Conservation (phyloP, 2,797 vertebrate genomes). For the Peromyscus attwateri region DNA sequence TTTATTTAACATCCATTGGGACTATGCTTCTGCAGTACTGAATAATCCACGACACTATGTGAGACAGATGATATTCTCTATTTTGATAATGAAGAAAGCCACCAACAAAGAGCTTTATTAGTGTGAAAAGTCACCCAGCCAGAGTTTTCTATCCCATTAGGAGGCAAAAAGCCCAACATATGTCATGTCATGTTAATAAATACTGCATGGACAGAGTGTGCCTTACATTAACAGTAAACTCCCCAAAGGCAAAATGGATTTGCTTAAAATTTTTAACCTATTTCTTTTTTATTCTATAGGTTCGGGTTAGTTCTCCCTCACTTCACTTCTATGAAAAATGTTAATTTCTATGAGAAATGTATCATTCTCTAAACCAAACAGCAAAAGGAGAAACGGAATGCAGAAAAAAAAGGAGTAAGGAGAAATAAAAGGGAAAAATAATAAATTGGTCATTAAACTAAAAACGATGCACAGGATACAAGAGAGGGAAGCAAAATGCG, state of each 20-base stretch:
- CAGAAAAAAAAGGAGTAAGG: conserved; percentile 72
- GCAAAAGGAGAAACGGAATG: conserved; percentile 70
- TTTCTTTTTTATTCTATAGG: conserved; percentile 64
- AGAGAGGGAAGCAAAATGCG: conserved; percentile 69
- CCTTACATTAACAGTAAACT: conserved; percentile 63
- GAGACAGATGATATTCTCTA: conserved; percentile 69
- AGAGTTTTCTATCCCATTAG: conserved; percentile 74
- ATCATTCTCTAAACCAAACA: conserved; percentile 68
- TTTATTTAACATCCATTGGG: conserved; percentile 65
- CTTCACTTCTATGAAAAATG: conserved; percentile 43
- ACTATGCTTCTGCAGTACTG: conserved; percentile 47
- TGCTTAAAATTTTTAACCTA: conserved; percentile 79
- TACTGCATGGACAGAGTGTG: conserved; percentile 61
- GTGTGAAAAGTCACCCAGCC: conserved; percentile 73
- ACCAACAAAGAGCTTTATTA: conserved; percentile 75
- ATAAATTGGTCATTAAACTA: conserved; percentile 87
- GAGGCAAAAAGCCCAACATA: conserved; percentile 69
- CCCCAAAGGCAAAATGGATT: conserved; percentile 70
- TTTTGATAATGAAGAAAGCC: conserved; percentile 77
- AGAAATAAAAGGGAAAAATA: conserved; percentile 82
- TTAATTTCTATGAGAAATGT: conserved; percentile 35
- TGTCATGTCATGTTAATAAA: conserved; percentile 77
- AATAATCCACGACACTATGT: conserved; percentile 73
- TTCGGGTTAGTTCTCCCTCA: background rate
- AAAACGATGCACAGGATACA: conserved; percentile 86